Conservation (phyloP, 2,113 vertebrate genomes). For the Panthera uncia region DNA sequence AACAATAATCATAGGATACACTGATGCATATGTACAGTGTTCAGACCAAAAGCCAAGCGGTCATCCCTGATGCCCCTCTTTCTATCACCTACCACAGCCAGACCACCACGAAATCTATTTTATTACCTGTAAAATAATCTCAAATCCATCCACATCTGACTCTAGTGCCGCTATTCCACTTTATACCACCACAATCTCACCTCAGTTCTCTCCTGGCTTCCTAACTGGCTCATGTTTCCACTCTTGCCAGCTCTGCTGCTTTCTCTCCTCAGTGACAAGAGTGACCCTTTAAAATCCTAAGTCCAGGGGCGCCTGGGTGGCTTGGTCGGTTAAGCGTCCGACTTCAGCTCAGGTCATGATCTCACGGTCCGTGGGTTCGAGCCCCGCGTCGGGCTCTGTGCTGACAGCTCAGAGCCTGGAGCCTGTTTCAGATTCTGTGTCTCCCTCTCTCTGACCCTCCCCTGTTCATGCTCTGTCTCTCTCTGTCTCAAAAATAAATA, state of each 20-base stretch:
- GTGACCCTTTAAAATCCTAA: not conserved
- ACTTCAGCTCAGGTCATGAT: no score
- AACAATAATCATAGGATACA: not conserved
- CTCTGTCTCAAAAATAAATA: no score
- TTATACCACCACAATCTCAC: accelerated
- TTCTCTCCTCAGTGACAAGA: not conserved
- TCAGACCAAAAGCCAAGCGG: not conserved
- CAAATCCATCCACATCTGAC: no score
- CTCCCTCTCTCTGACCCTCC: no score
- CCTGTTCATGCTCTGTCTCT: no score
- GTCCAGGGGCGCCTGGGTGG: not conserved
- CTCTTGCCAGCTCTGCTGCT: not conserved
- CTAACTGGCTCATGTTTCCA: not conserved
- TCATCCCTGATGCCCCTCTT: not conserved
- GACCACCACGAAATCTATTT: not conserved
- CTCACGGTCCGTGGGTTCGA: no score
- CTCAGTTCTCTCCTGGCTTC: not conserved
- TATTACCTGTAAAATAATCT: not conserved
- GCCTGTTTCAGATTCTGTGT: no score
- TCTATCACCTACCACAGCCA: not conserved
- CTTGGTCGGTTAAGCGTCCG: no score
- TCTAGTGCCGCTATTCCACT: not conserved
- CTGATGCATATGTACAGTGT: not conserved
- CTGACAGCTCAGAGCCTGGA: no score
- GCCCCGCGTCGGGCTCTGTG: no score